Percentiles rank a stretch among this genome's conserved stretches.
Conservation (phyloP, 2,888 invertebrate genomes). For the Ctenicera cuprea region DNA sequence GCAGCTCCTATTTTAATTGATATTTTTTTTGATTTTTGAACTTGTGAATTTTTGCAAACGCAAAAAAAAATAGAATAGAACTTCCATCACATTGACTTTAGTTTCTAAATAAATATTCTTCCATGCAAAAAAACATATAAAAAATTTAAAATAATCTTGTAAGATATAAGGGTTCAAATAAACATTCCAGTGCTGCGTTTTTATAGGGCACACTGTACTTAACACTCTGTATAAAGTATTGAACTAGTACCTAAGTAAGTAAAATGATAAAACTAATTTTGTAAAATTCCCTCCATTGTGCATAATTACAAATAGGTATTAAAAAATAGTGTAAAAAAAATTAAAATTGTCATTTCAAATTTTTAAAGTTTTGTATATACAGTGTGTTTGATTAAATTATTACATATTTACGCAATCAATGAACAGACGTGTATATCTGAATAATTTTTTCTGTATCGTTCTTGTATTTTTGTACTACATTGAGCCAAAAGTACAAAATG, state of each 20-base stretch:
- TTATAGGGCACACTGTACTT: neutral
- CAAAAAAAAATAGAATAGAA: too few relatives aligned
- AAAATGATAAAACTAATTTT: slow-evolving; percentile 16
- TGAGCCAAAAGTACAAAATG: too few relatives aligned
- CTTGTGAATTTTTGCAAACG: too few relatives aligned
- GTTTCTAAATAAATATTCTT: too few relatives aligned
- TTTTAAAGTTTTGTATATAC: neutral
- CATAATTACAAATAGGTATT: slow-evolving; percentile 4
- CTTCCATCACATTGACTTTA: too few relatives aligned
- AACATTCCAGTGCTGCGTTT: neutral
- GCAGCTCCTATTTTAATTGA: too few relatives aligned
- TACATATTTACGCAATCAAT: neutral
- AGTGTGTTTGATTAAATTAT: neutral
- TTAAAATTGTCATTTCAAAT: neutral
- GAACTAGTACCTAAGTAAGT: slow-evolving; percentile 13
- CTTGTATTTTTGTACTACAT: neutral
- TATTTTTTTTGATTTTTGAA: too few relatives aligned
- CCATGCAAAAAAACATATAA: too few relatives aligned
- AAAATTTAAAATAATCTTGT: neutral
- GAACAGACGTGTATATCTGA: too few relatives aligned
- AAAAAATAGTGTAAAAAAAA: neutral
- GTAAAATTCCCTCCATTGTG: slow-evolving; percentile 37
- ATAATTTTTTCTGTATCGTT: too few relatives aligned
- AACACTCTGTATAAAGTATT: slow-evolving; percentile 17
- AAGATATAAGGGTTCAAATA: neutral